A percentile compares a stretch with the other conserved stretches of the same genome.
Evolutionary conservation across 2,888 invertebrate species (phyloP).

Genomic region (Pterostichus niger): DNA sequence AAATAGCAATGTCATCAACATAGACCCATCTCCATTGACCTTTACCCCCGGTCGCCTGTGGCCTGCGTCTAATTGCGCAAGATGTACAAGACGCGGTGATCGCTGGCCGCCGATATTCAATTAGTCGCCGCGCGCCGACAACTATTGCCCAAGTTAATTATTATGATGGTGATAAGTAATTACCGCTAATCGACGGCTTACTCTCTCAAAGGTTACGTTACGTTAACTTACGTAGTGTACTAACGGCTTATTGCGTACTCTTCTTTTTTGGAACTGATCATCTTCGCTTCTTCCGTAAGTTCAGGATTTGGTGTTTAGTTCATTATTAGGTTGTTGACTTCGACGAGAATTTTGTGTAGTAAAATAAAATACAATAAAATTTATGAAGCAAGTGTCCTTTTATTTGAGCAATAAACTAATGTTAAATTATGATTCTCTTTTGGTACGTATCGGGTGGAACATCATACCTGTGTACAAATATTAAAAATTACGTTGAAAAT

Average conservation of each 20-base stretch:
- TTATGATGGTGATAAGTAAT: conserved; percentile 57
- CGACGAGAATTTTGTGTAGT: no score
- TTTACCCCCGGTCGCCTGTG: neutral
- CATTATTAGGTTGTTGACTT: no score
- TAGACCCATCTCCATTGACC: conserved; percentile 7
- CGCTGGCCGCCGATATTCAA: conserved; percentile 37
- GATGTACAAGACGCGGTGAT: neutral
- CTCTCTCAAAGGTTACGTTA: conserved; percentile 33
- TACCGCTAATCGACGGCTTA: conserved; percentile 54
- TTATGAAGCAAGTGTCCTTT: no score
- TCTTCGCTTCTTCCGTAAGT: neutral
- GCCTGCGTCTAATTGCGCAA: conserved; percentile 18
- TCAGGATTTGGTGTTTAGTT: neutral
- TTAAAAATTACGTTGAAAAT: no score
- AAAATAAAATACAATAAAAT: no score
- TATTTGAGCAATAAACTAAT: no score
- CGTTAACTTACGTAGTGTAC: conserved; percentile 14
- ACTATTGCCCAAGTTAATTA: conserved; percentile 44
- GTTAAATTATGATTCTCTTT: no score
- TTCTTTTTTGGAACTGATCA: conserved; percentile 25
- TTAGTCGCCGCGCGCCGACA: conserved; percentile 18
- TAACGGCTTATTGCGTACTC: conserved; percentile 15
- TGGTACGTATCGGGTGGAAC: no score
- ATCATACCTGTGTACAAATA: no score
- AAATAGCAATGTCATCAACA: conserved; percentile 1